Conservation (phyloP, 35 echinoderm and acorn worm species). For the Patiria miniata region DNA sequence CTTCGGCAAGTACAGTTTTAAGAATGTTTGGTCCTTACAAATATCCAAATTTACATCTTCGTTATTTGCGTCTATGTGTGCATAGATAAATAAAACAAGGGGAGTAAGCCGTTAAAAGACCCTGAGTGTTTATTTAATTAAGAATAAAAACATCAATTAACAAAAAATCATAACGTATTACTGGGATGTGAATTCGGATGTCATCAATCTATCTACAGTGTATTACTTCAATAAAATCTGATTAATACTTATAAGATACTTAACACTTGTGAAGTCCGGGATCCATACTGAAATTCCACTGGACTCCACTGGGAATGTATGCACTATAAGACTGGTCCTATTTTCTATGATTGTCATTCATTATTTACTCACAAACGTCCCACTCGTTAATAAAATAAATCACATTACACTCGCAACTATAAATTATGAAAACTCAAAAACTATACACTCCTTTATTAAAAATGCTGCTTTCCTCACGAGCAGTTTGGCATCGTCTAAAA, state of each 20-base stretch:
- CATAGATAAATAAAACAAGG: background rate
- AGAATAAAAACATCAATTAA: slow-evolving; percentile 6
- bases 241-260: slow-evolving; percentile 16
- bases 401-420: slow-evolving; percentile 22
- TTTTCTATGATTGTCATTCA: background rate
- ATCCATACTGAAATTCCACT: background rate
- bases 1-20: too few relatives aligned
- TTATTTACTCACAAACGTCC: background rate
- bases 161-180: background rate
- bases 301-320: slow-evolving; percentile 1
- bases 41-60: background rate
- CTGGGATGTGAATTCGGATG: background rate
- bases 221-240: background rate
- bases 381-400: background rate
- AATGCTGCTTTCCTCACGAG: slow-evolving; percentile 6
- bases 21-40: background rate
- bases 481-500: slow-evolving; percentile 24
- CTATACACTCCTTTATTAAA: background rate
- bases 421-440: slow-evolving; percentile 26
- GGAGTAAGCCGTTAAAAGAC: background rate
- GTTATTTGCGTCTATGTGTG: background rate
- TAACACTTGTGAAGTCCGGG: background rate
- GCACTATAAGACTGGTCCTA: background rate
- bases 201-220: background rate
- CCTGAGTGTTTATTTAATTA: slow-evolving; percentile 10